Evolutionary conservation across 1,140 invertebrate genomes (phyloP).

Genomic region (Euwallacea fornicatus): DNA sequence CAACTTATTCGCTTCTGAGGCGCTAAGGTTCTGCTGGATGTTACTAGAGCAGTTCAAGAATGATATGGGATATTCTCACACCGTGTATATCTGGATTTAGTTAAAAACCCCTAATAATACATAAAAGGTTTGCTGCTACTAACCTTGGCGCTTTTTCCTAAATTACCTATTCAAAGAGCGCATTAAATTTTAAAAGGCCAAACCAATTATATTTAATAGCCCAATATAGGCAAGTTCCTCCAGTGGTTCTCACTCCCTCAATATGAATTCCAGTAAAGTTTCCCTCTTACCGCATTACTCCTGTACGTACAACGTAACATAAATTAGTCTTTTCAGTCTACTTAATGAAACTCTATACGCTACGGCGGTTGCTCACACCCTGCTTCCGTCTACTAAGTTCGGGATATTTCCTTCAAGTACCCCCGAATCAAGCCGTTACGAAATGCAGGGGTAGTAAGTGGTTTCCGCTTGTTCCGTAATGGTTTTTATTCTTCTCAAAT

Average conservation of each 20-base stretch:
- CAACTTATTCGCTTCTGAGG: too few relatives aligned
- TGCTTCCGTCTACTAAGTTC: slow-evolving; percentile 19
- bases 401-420: slow-evolving; percentile 19
- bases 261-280: slow-evolving; percentile 18
- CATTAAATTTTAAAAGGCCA: slow-evolving; percentile 18
- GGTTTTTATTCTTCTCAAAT: slow-evolving; percentile 1
- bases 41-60: too few relatives aligned
- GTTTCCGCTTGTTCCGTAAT: slow-evolving; percentile 1
- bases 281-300: slow-evolving; percentile 14
- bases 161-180: background rate
- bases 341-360: slow-evolving; percentile 33
- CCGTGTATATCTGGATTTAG: too few relatives aligned
- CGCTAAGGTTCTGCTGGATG: too few relatives aligned
- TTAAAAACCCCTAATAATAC: too few relatives aligned
- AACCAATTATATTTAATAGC: slow-evolving; percentile 32
- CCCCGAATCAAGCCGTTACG: slow-evolving; percentile 19
- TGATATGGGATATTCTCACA: too few relatives aligned
- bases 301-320: slow-evolving; percentile 25
- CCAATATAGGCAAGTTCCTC: slow-evolving; percentile 8
- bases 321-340: slow-evolving; percentile 36
- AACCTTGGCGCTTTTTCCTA: too few relatives aligned
- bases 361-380: slow-evolving; percentile 17
- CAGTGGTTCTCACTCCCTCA: slow-evolving; percentile 8
- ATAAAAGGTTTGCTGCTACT: too few relatives aligned
- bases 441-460: slow-evolving; percentile 1